Percentiles rank a stretch among this genome's conserved stretches.
Conservation (phyloP, 2,888 invertebrate species). For the Osmoderma eremita region DNA sequence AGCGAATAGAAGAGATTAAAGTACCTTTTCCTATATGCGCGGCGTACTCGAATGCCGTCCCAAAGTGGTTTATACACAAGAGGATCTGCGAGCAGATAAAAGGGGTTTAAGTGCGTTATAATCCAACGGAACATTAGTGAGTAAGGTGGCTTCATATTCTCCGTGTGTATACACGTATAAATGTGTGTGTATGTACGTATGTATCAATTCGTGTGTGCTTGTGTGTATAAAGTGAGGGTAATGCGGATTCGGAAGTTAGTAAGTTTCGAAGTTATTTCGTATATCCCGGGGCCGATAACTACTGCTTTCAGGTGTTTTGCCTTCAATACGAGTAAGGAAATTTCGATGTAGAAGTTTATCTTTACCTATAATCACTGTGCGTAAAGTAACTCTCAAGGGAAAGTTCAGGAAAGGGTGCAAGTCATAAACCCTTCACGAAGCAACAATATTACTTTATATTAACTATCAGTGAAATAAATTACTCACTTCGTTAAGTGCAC, state of each 20-base stretch:
- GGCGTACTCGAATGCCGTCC: constrained; percentile 43
- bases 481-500: not conserved
- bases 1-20: constrained; percentile 40
- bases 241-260: constrained; percentile 47
- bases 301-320: constrained; percentile 19
- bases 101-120: constrained; percentile 63
- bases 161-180: constrained; percentile 22
- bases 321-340: constrained; percentile 33
- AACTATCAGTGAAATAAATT: constrained; percentile 1
- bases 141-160: constrained; percentile 50
- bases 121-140: constrained; percentile 61
- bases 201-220: constrained; percentile 1
- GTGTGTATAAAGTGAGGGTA: constrained; percentile 43
- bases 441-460: not conserved
- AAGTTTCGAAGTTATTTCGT: constrained; percentile 44
- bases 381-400: constrained; percentile 1
- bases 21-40: constrained; percentile 45
- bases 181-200: constrained; percentile 18
- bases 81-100: constrained; percentile 58
- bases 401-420: constrained; percentile 6
- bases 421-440: constrained; percentile 1
- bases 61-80: constrained; percentile 57
- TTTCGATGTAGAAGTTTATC: constrained; percentile 34
- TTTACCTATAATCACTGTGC: constrained; percentile 18
- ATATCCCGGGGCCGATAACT: constrained; percentile 39